Base-by-base conservation (phyloP, 2,888 invertebrate genomes). In the Parelbella ahira region DNA sequence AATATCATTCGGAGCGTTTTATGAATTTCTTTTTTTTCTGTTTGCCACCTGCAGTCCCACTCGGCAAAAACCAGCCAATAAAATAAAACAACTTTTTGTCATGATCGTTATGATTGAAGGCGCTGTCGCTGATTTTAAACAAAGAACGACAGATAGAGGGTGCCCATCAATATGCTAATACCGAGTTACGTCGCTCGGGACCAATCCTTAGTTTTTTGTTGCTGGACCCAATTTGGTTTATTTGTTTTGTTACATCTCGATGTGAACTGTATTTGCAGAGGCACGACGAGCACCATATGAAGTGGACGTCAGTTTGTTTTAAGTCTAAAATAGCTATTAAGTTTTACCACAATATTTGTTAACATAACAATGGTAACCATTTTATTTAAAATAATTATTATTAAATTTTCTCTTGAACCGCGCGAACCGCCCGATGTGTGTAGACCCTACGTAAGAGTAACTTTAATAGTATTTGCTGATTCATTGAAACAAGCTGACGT, bases 121-220 rank as follows among this genome's bases (percentile, higher is more conserved):
- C 63, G 63, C 68, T 81, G 83, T 82, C 86, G 86, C 83, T 81
- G 86, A 84, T 84, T 86, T 76, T 77, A 75, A 82, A 86, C 86
- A 86, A 86, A 86, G 80, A 58, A 54, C 64, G 68, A 68, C 68
- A 76, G 83, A 84, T 83, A 80, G 70, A 66, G 59, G 68, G 57
- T 62, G 58, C 68, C 79, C 76, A 83, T 86, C 86, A 83, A 86
- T 84, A 86, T 87, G 86, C 66, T 87, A 87, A 87, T 87, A 68
- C 66, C 54, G 56, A 55, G 64, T 60, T 69, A 64, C 68, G 68
- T 66, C 67, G 67, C 68, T 54, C 60, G 65, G 68, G 68, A 63
- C 67, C 68, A 66, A 60, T 67, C 63, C 58, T 56, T 54, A 47
- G 50, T 37, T 50, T 71, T 84, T 86, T 86, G 74, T 77, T 68